These are phyloP conservation scores for Arion vulgaris DNA, from an alignment of 1,140 invertebrate species.

Conservation along the genomic window DNA sequence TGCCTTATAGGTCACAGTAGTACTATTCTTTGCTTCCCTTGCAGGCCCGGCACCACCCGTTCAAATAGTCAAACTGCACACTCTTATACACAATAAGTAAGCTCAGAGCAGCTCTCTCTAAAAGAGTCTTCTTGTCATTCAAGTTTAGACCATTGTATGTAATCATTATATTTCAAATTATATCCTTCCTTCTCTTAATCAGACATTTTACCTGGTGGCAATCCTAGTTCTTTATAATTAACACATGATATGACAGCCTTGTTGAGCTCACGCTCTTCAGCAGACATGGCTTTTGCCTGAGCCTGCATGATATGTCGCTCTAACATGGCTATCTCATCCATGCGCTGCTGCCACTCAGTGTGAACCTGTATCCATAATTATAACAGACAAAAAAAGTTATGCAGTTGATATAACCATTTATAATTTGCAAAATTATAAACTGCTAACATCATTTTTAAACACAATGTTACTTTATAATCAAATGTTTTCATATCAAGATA, in stretches of 20 bases:
- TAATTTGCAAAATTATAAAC: too few species aligned
- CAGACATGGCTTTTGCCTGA: slow-evolving; percentile 70
- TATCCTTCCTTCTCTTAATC: not conserved
- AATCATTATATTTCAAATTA: too few species aligned
- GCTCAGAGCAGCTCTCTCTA: too few species aligned
- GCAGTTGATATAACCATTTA: not conserved
- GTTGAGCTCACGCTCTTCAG: slow-evolving; percentile 69
- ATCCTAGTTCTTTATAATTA: slow-evolving; percentile 61
- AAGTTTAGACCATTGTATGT: too few species aligned
- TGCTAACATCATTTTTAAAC: not conserved
- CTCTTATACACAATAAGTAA: too few species aligned
- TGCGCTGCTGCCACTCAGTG: slow-evolving; percentile 64
- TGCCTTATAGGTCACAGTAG: too few species aligned
- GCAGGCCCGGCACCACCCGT: too few species aligned
- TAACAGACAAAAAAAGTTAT: not conserved
- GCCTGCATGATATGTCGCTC: slow-evolving; percentile 73
- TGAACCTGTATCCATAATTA: slow-evolving; percentile 55
- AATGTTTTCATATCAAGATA: too few species aligned
- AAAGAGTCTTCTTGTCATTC: too few species aligned
- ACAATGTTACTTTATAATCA: not conserved
- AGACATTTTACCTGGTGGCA: slow-evolving; percentile 69
- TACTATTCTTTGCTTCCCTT: too few species aligned
- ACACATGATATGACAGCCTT: slow-evolving; percentile 55
- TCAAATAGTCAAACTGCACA: too few species aligned
- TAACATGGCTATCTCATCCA: slow-evolving; percentile 70